Evolutionary conservation across 2,113 vertebrate species (phyloP).

Genomic region (Limnothrissa miodon): DNA sequence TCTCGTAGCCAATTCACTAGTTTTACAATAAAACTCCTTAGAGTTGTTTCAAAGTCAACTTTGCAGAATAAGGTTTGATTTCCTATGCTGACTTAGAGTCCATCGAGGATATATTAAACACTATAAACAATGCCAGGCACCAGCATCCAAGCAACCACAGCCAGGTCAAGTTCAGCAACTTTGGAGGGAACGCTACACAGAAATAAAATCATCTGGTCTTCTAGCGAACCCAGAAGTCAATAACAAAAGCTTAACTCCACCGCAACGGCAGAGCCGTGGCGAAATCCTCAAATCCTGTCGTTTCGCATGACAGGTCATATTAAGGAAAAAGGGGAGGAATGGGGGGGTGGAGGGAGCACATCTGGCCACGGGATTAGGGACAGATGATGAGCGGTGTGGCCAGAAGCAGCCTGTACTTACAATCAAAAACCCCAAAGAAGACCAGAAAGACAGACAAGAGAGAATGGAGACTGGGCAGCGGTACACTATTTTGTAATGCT

Average conservation of each 20-base stretch:
- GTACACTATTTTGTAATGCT: not conserved
- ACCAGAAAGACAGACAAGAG: not conserved
- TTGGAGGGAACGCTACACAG: not conserved
- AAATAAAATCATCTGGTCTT: not conserved
- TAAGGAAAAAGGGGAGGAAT: not conserved
- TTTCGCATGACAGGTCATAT: not conserved
- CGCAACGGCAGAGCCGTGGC: not conserved
- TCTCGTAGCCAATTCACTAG: no score
- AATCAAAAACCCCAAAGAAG: not conserved
- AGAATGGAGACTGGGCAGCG: not conserved
- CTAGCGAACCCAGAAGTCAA: not conserved
- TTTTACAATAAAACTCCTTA: no score
- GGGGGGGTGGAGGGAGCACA: not conserved
- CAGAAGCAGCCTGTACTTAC: not conserved
- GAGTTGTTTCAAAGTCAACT: no score
- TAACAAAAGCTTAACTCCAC: constrained; percentile 10
- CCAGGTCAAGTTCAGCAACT: not conserved
- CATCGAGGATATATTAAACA: not conserved
- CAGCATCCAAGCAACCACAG: no score
- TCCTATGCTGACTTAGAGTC: not conserved
- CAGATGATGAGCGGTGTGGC: not conserved
- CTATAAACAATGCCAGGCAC: not conserved
- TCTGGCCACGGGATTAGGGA: not conserved
- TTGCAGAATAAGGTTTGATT: not conserved
- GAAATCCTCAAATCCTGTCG: not conserved